Conservation (phyloP, 1,140 invertebrate species). For the Drosophila rhopaloa region DNA sequence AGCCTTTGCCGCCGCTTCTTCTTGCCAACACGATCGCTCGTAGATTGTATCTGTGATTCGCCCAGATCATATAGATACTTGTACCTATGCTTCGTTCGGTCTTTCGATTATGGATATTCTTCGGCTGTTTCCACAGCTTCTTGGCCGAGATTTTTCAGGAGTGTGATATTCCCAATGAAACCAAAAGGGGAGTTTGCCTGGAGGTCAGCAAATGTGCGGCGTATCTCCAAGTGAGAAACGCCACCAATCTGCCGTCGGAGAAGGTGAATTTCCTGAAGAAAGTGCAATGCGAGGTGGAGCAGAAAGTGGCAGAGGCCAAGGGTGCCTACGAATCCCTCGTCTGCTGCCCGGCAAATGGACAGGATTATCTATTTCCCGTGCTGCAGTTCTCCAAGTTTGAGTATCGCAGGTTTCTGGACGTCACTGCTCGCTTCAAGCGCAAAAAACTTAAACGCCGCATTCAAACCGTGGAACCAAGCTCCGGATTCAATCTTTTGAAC, state of each 20-base stretch:
- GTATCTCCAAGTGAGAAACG: constrained; percentile 74
- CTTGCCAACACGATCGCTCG: constrained; percentile 37
- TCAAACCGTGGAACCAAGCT: constrained; percentile 69
- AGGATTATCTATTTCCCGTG: constrained; percentile 73
- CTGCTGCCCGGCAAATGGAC: constrained; percentile 76
- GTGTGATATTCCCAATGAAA: constrained; percentile 80
- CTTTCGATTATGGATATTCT: constrained; percentile 34
- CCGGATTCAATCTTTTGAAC: constrained; percentile 71
- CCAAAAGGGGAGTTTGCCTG: constrained; percentile 68
- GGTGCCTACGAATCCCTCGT: constrained; percentile 54
- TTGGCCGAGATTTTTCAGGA: constrained; percentile 1
- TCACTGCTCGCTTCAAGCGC: constrained; percentile 65
- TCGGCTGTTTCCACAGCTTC: constrained; percentile 17
- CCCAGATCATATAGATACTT: constrained; percentile 6
- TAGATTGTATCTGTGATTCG: constrained; percentile 39
- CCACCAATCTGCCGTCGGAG: constrained; percentile 69
- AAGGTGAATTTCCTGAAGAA: constrained; percentile 82
- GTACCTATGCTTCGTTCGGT: constrained; percentile 20
- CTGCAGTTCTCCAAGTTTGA: constrained; percentile 81
- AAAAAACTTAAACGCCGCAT: constrained; percentile 78
- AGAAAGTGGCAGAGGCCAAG: neutral
- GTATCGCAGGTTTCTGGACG: constrained; percentile 74
- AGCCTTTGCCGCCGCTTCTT: constrained; percentile 39
- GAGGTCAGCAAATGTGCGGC: constrained; percentile 67
- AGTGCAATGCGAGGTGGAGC: constrained; percentile 68